Conservation (phyloP, 2,888 invertebrate genomes). For the Trissoscelio sp. region DNA sequence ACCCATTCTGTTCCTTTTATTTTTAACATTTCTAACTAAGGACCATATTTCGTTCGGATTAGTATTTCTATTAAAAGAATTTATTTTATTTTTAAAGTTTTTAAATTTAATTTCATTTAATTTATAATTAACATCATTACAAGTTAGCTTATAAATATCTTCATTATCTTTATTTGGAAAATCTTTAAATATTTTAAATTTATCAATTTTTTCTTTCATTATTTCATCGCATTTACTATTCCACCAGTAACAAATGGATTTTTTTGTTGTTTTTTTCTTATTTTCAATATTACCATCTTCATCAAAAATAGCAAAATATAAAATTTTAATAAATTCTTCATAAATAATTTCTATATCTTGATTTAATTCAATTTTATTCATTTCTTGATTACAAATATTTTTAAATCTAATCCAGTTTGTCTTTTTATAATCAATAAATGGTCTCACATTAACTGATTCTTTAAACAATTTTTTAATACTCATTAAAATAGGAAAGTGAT, state of each 20-base stretch:
- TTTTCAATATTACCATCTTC: background rate
- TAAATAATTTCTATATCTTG: background rate
- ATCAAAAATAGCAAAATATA: background rate
- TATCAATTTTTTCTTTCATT: background rate
- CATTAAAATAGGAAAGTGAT: slow-evolving; percentile 21
- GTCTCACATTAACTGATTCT: background rate
- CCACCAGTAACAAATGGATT: slow-evolving; percentile 1
- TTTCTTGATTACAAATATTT: background rate
- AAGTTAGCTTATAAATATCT: background rate
- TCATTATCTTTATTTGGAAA: background rate
- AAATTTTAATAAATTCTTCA: background rate
- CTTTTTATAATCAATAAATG: background rate
- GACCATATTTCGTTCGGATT: background rate
- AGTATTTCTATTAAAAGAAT: background rate
- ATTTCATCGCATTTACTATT: background rate
- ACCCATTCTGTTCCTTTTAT: background rate
- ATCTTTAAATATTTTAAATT: background rate
- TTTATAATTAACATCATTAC: background rate
- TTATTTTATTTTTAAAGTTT: slow-evolving; percentile 7
- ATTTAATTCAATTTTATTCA: background rate
- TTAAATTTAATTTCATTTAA: background rate
- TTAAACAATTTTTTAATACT: background rate
- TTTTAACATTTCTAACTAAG: background rate
- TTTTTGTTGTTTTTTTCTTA: background rate
- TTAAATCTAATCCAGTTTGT: slow-evolving; percentile 8